Evolutionary conservation across 2,888 invertebrate species (phyloP), one percentile per base, ranked within the genome.

Genomic region (Drosophila greeni): DNA sequence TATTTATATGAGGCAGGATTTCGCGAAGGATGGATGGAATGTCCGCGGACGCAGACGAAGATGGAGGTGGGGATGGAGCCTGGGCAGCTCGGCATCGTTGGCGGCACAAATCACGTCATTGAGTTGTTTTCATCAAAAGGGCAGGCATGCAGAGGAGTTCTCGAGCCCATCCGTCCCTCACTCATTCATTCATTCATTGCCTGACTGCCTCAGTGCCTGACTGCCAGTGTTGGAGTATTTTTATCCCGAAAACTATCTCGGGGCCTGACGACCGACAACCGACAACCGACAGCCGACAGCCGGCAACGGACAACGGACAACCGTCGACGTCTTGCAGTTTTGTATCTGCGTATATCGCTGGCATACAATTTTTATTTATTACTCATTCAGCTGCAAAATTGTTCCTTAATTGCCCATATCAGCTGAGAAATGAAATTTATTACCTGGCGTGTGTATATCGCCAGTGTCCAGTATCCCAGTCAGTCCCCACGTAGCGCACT

Each of bases 351-450:
- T 79, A 79, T 83, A 83, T 85, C 78, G 85, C 81, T 81, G 85
- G 79, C 79, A 79, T 85, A 80, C 79, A 80, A 80, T 80, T 80
- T 80, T 86, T 85, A 86, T 86, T 85, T 85, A 86, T 85, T 86
- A 86, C 85, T 85, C 86, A 85, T 85, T 86, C 86, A 86, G 79
- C 86, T 86, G 86, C 86, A 86, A 85, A 85, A 85, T 85, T 86
- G 86, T 86, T 86, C 85, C 86, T 85, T 85, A 86, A 85, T 85
- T 85, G 86, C 83, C 86, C 85, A 84, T 86, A 85, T 86, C 86
- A 86, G 86, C 76, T 81, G 81, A 85, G 85, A 84, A 85, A 86
- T 84, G 85, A 84, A 86, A 85, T 85, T 85, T 85, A 85, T 85
- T 85, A 85, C 85, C 86, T 85, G 86, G 83, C 86, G 79, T 80